phyloP scores from a whole-genome alignment of 2,888 invertebrate genomes.

The Eupithecia tripunctaria region DNA sequence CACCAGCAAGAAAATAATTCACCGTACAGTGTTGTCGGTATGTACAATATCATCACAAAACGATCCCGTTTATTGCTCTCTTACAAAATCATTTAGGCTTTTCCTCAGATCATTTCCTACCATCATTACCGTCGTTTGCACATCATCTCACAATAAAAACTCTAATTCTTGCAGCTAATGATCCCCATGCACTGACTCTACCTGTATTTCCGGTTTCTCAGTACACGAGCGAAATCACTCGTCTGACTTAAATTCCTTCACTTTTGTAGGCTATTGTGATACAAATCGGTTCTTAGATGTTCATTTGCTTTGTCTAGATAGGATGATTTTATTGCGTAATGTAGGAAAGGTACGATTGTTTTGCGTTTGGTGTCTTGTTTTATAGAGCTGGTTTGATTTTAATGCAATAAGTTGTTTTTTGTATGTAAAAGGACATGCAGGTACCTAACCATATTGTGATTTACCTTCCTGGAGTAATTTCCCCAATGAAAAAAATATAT shows the following conservation, averaged over 20 bases:
- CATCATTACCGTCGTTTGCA: conserved; percentile 35
- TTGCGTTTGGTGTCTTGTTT: conserved; percentile 9
- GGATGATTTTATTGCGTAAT: conserved; percentile 45
- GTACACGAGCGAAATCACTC: conserved; percentile 62
- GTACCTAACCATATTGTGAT: background rate
- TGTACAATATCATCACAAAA: conserved; percentile 6
- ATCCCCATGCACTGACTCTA: conserved; percentile 60
- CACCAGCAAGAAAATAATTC: background rate
- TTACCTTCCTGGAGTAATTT: too few species aligned
- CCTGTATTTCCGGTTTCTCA: conserved; percentile 79
- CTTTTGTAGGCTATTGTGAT: conserved; percentile 66
- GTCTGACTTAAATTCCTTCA: conserved; percentile 67
- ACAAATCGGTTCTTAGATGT: conserved; percentile 68
- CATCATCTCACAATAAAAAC: conserved; percentile 55
- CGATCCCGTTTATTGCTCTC: conserved; percentile 17
- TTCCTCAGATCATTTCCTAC: conserved; percentile 38
- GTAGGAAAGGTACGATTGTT: conserved; percentile 40
- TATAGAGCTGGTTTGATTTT: conserved; percentile 20
- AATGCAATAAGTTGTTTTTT: background rate
- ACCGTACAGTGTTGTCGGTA: background rate
- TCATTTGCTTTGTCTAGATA: conserved; percentile 64
- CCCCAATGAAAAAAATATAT: background rate
- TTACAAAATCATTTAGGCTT: conserved; percentile 33
- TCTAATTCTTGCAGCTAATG: conserved; percentile 59
- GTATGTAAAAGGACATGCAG: background rate